Evolutionary conservation across 2,888 invertebrate genomes (phyloP), one percentile per base, ranked within the genome.

Genomic region (Aquatica leii): DNA sequence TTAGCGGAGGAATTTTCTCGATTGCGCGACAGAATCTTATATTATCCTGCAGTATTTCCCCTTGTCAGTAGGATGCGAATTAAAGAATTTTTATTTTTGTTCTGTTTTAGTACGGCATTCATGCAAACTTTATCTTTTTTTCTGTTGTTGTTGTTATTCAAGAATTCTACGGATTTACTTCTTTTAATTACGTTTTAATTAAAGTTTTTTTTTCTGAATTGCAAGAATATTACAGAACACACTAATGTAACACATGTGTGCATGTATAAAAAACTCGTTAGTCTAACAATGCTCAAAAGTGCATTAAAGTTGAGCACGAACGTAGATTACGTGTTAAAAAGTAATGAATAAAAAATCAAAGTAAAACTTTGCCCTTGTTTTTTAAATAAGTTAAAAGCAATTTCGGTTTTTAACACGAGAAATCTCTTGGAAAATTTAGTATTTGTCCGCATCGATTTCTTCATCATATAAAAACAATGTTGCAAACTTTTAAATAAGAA

Each of bases 341-440:
- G 37, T 60, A 48, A 55, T 55, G 50, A 37, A 57, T 40, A 57
- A 59, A 46, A 43, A 49, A 60, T 18, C 43, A 53, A 49, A 43
- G 51, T 35, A 48, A 40, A 59, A 54, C 37, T 60, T 55, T 55
- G 55, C 31, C 46, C 55, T 24, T 31, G 55, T 55, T 55, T 59
- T 60, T 37, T n/a, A 48, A 60, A 49, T 49, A 60, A 60, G 54
- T 60, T 60, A 60, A 46, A 54, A 46, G 53, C 52, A 53, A 52
- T 53, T 61, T 61, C 12, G 40, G 61, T 56, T 55, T 40, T 37
- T 59, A 24, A 52, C 53, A 53, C 54, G 54, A 41, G 51, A 62
- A 51, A 50, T 56, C 61, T 62, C 46, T 56, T 35, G 43, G 51
- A 51, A 60, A 60, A 60, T 31, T 55, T 48, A 49, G 40, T 31